Percentiles rank a stretch among this genome's conserved stretches.
Conservation (phyloP, 2,888 invertebrate genomes). For the Xylota sylvarum region DNA sequence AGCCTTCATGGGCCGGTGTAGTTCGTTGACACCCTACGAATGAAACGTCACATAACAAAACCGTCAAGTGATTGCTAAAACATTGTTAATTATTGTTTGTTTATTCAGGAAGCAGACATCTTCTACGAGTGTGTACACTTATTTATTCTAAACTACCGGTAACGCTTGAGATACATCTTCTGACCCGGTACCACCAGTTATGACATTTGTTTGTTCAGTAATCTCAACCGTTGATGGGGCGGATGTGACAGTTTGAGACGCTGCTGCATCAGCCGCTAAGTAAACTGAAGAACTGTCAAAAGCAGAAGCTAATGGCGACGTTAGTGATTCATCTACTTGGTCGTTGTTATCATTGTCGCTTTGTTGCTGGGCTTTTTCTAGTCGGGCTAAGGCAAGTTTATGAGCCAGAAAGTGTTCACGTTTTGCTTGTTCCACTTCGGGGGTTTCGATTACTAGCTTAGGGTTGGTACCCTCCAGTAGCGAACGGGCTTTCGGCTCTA, state of each 20-base stretch:
- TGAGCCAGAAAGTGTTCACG: conserved; percentile 83
- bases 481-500: neutral
- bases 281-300: conserved; percentile 32
- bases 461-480: neutral
- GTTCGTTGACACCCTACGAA: conserved; percentile 43
- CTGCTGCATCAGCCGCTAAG: conserved; percentile 14
- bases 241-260: conserved; percentile 56
- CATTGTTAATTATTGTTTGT: conserved; percentile 18
- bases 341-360: conserved; percentile 3
- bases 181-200: conserved; percentile 5
- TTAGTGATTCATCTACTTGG: conserved; percentile 43
- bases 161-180: conserved; percentile 20
- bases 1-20: neutral
- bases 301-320: conserved; percentile 9
- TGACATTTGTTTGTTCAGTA: conserved; percentile 35
- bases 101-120: conserved; percentile 47
- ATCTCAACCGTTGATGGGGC: conserved; percentile 22
- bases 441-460: conserved; percentile 57
- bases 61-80: conserved; percentile 20
- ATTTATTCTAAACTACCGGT: conserved; percentile 47
- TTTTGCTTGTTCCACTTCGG: conserved; percentile 80
- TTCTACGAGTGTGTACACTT: conserved; percentile 20
- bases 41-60: conserved; percentile 24
- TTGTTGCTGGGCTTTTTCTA: conserved; percentile 80
- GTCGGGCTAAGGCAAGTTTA: conserved; percentile 82